Conservation (phyloP, 2,888 invertebrate genomes). For the Pandemis heparana region DNA sequence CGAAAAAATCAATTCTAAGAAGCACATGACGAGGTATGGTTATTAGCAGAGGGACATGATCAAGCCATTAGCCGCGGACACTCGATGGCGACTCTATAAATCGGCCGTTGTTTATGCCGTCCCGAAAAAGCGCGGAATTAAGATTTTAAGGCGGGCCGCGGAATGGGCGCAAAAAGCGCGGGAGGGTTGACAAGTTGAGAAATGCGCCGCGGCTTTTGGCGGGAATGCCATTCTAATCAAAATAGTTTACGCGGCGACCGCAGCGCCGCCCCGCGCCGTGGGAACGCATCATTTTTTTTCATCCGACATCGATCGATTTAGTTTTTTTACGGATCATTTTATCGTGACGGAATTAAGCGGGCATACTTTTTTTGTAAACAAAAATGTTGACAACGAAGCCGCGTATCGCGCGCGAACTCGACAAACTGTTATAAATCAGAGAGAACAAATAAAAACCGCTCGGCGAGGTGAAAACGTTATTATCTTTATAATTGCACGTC, state of each 20-base stretch:
- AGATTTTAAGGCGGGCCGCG: constrained; percentile 79
- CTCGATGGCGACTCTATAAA: constrained; percentile 72
- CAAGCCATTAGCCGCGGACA: constrained; percentile 67
- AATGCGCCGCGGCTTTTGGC: constrained; percentile 76
- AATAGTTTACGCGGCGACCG: constrained; percentile 81
- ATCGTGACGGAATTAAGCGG: constrained; percentile 47
- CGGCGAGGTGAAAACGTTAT: constrained; percentile 83
- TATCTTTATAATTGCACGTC: constrained; percentile 86
- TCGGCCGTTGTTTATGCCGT: constrained; percentile 63
- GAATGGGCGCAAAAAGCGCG: constrained; percentile 75
- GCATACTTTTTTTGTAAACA: constrained; percentile 42
- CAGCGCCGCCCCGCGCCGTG: constrained; percentile 57
- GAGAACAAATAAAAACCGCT: constrained; percentile 80
- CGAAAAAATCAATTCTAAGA: constrained; percentile 65
- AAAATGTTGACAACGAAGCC: constrained; percentile 43
- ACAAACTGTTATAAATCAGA: constrained; percentile 81
- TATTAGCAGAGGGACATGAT: constrained; percentile 59
- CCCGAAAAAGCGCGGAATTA: constrained; percentile 72
- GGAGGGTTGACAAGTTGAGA: constrained; percentile 77
- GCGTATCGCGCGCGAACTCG: constrained; percentile 51
- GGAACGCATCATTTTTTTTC: constrained; percentile 66
- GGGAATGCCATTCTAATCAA: constrained; percentile 84
- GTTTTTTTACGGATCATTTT: constrained; percentile 56
- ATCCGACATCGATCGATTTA: constrained; percentile 54
- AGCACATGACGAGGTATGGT: constrained; percentile 43